phyloP scores from a whole-genome alignment of 2,888 invertebrate genomes.

The Lathronympha strigana region DNA sequence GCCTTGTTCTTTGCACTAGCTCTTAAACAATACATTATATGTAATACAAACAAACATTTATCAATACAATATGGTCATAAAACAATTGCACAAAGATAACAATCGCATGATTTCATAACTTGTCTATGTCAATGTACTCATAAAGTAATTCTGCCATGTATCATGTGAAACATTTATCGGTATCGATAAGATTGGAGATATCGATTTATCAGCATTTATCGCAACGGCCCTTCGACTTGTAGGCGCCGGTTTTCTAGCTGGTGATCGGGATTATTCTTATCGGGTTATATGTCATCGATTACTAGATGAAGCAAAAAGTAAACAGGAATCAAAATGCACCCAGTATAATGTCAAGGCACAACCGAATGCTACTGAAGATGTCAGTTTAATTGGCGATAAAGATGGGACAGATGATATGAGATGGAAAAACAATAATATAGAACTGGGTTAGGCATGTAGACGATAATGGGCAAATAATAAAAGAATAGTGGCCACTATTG shows the following conservation, averaged over 20 bases:
- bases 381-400: conserved; percentile 1
- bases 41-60: conserved; percentile 10
- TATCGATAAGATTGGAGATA: conserved; percentile 50
- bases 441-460: neutral
- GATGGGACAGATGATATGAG: conserved; percentile 1
- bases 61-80: conserved; percentile 8
- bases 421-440: neutral
- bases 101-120: conserved; percentile 38
- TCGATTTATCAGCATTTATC: conserved; percentile 55
- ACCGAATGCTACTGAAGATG: neutral
- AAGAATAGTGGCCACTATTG: neutral
- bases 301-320: neutral
- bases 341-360: neutral
- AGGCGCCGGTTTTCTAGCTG: conserved; percentile 63
- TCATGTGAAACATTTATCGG: conserved; percentile 50
- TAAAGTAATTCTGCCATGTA: conserved; percentile 37
- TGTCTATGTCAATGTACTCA: conserved; percentile 41
- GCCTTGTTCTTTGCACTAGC: no score
- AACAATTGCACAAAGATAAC: conserved; percentile 29
- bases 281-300: conserved; percentile 17
- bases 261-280: conserved; percentile 32
- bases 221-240: conserved; percentile 54
- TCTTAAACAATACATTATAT: neutral
- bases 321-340: neutral
- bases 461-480: neutral